Base-by-base conservation (phyloP, 2,888 invertebrate species). In the Ectobius pallidus region DNA sequence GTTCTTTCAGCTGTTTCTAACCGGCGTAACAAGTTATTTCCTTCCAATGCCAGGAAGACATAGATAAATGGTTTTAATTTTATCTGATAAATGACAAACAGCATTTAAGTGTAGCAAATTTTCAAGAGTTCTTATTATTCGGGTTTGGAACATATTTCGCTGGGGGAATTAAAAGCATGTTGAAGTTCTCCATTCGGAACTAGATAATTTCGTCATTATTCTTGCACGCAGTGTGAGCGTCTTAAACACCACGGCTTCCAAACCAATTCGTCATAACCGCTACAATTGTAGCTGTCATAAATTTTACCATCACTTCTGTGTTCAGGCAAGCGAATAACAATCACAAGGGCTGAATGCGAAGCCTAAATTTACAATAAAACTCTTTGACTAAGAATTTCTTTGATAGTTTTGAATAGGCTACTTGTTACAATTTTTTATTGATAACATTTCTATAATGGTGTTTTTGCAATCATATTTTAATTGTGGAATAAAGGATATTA, bases 181-280 rank as follows among this genome's bases (percentile, higher is more conserved):
- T 52, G 16, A 58, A 58, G n/a, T 32, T 32, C 27, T 30, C 4
- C 32, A 58, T 30, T 16, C 6, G 27, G 65, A 18, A 22, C 61
- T 65, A 27, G 30, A 44, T 65, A 65, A 65, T 65, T 65, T 27
- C 30, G 30, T 44, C 44, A 65, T 65, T 65, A 65, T 65, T 65
- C 65, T 65, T 65, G 42, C 46, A 65, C 46, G 65, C 44, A 20
- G 16, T 25, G 16, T 63, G 22, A 34, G 42, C 22, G 16, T 30
- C 18, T 44, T 65, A 30, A 65, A 46, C 46, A 46, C 46, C n/a
- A 9, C 11, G 9, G 25, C 44, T 11, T 3, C 11, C 14, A 9
- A 14, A 22, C 63, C 65, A 44, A 46, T 65, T 27, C 65, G 6
- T 65, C 65, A 65, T 65, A 65, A 65, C 27, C n/a, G 9, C 42